Percentiles rank a stretch among this genome's conserved stretches.
These are phyloP conservation scores for Vulpes lagopus DNA, from an alignment of 2,113 vertebrate genomes.

Conservation along the genomic window DNA sequence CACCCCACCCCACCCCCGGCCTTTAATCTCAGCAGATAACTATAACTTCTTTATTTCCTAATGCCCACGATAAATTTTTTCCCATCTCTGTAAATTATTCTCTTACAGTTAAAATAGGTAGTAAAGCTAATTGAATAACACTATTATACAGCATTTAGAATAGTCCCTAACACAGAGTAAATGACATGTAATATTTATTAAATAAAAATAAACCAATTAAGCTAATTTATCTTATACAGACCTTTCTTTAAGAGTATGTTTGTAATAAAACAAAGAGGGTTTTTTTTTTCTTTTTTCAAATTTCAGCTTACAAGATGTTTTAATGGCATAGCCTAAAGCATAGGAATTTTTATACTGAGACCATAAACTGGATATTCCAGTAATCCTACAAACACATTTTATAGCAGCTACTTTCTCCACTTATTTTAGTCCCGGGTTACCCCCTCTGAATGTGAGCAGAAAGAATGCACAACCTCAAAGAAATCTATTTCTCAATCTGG, in stretches of 20 bases:
- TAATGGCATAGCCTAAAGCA: not conserved
- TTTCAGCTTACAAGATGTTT: not conserved
- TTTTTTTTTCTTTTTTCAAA: not conserved
- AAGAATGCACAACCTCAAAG: not conserved
- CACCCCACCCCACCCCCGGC: not conserved
- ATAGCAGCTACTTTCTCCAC: not conserved
- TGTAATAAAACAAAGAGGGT: not conserved
- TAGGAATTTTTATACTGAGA: constrained; percentile 3
- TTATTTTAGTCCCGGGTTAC: not conserved
- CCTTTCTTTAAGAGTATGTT: constrained; percentile 29
- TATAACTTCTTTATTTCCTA: not conserved
- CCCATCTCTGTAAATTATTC: not conserved
- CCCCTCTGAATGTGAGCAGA: not conserved
- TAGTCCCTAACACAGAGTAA: not conserved
- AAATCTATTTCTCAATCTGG: not conserved
- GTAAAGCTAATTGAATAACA: not conserved
- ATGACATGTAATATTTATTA: not conserved
- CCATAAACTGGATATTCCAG: not conserved
- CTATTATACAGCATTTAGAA: constrained; percentile 25
- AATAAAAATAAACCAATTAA: constrained; percentile 22
- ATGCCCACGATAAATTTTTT: not conserved
- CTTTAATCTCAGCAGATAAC: not conserved
- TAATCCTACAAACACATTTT: constrained; percentile 6
- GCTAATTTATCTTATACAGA: not conserved
- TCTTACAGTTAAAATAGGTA: not conserved